Conservation (phyloP, 2,888 invertebrate species). For the Diarsia brunnea region DNA sequence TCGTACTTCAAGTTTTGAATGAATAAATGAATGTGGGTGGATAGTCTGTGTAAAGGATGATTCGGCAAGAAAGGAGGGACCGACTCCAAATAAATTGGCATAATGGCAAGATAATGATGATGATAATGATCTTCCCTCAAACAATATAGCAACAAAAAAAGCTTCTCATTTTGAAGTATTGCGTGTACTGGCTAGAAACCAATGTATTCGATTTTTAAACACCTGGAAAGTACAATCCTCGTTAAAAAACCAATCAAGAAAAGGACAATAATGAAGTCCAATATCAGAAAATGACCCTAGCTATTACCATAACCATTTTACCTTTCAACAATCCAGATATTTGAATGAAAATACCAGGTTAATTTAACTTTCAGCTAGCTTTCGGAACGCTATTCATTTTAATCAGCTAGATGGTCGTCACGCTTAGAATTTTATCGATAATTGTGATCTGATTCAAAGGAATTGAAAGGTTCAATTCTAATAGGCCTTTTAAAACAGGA, state of each 20-base stretch:
- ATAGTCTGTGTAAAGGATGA: too few species aligned
- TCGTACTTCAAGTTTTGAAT: too few species aligned
- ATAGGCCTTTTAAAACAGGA: neutral
- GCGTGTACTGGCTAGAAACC: neutral
- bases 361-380: conserved; percentile 18
- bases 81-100: too few species aligned
- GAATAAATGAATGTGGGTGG: too few species aligned
- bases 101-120: too few species aligned
- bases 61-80: too few species aligned
- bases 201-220: neutral
- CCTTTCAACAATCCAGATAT: conserved; percentile 1
- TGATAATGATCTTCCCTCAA: neutral
- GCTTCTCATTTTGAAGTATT: too few species aligned
- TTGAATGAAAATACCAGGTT: conserved; percentile 27
- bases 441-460: conserved; percentile 40
- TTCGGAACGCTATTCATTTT: conserved; percentile 45
- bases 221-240: neutral
- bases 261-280: neutral
- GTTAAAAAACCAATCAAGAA: conserved; percentile 5
- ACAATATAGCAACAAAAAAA: neutral
- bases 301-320: neutral
- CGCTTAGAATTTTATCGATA: conserved; percentile 43
- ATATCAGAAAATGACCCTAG: neutral
- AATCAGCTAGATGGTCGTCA: conserved; percentile 33
- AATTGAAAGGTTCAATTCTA: conserved; percentile 26